A percentile compares a stretch with the other conserved stretches of the same genome.
phyloP scores from a whole-genome alignment of 2,113 vertebrate species.

The Pterocles gutturalis region DNA sequence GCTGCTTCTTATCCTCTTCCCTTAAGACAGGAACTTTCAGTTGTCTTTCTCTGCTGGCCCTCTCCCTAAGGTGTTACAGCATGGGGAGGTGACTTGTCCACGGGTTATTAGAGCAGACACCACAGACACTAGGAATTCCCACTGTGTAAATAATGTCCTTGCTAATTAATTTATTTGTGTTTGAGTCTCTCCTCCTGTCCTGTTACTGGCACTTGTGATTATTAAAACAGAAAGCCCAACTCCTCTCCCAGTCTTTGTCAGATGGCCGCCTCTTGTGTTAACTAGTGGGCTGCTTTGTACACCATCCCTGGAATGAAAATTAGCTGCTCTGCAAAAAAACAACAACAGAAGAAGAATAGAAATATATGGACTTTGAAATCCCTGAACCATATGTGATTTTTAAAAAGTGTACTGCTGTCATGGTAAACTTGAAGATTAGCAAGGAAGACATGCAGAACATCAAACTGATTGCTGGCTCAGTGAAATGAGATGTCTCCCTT shows the following conservation, averaged over 20 bases:
- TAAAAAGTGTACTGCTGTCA: background rate
- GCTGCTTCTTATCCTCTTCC: background rate
- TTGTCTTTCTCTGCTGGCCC: background rate
- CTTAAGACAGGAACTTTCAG: background rate
- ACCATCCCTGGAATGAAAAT: constrained; percentile 13
- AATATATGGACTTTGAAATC: background rate
- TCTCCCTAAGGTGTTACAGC: background rate
- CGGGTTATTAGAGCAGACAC: constrained; percentile 63
- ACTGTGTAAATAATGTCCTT: constrained; percentile 67
- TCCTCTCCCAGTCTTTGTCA: constrained; percentile 36
- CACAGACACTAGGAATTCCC: constrained; percentile 56
- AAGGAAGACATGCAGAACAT: background rate
- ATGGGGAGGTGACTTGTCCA: constrained; percentile 22
- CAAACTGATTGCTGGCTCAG: background rate
- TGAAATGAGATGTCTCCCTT: background rate
- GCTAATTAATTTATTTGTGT: constrained; percentile 70
- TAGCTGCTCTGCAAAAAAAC: background rate
- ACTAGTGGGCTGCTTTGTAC: background rate
- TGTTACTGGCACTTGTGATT: constrained; percentile 19
- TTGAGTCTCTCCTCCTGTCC: background rate
- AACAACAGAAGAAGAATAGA: background rate
- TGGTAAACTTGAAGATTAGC: background rate
- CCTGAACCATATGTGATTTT: background rate
- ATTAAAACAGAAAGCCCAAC: constrained; percentile 23
- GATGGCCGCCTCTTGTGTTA: background rate